Conservation (phyloP, 2,888 invertebrate species). For the Nipponacmea schrenckii region DNA sequence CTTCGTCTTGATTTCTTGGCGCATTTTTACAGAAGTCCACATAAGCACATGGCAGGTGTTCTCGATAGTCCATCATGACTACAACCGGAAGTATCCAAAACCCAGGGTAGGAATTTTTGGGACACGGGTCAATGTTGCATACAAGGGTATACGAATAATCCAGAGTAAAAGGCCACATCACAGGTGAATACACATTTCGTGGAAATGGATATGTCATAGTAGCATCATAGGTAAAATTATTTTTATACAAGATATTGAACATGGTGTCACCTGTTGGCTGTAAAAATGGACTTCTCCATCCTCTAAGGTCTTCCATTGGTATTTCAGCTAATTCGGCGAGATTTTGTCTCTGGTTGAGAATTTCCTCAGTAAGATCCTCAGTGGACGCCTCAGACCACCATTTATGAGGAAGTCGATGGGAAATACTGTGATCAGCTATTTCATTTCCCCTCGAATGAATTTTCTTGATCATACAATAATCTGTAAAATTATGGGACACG, state of each 20-base stretch:
- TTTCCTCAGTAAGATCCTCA: slow-evolving; percentile 45
- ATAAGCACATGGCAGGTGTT: slow-evolving; percentile 57
- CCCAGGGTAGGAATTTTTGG: slow-evolving; percentile 68
- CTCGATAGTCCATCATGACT: slow-evolving; percentile 53
- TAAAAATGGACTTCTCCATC: slow-evolving; percentile 58
- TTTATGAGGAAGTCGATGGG: slow-evolving; percentile 70
- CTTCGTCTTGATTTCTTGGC: slow-evolving; percentile 52
- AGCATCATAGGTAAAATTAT: slow-evolving; percentile 54
- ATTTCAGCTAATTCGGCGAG: slow-evolving; percentile 67
- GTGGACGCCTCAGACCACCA: slow-evolving; percentile 73
- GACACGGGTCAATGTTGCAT: slow-evolving; percentile 60
- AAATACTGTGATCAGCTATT: slow-evolving; percentile 55
- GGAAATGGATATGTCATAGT: slow-evolving; percentile 78
- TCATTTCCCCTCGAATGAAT: slow-evolving; percentile 54
- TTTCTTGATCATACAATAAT: slow-evolving; percentile 84
- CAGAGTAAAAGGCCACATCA: slow-evolving; percentile 91
- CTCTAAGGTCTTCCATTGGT: slow-evolving; percentile 52
- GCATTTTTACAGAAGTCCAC: slow-evolving; percentile 59
- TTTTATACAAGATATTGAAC: slow-evolving; percentile 85
- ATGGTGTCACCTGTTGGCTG: slow-evolving; percentile 71
- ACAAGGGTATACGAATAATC: slow-evolving; percentile 73
- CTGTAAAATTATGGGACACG: slow-evolving; percentile 99
- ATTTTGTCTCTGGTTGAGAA: slow-evolving; percentile 49
- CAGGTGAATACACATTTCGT: slow-evolving; percentile 85
- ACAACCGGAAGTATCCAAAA: slow-evolving; percentile 77